phyloP scores from a whole-genome alignment of 2,888 invertebrate species.

The Urechis unicinctus region DNA sequence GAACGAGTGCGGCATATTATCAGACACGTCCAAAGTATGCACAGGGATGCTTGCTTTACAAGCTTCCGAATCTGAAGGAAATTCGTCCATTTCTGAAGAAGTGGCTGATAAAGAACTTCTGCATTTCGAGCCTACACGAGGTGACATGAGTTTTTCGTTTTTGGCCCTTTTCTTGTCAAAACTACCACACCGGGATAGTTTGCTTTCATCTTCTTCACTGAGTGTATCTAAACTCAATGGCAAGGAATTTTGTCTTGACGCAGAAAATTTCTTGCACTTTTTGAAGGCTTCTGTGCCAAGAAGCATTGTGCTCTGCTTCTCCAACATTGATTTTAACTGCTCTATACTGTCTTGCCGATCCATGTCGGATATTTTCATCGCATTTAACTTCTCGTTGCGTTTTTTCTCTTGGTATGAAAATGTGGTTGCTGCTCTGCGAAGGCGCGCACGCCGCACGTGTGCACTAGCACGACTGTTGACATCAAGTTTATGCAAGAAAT shows the following conservation, averaged over 20 bases:
- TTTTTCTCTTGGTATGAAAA: background rate
- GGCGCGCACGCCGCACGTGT: background rate
- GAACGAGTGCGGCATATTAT: background rate
- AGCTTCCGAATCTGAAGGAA: background rate
- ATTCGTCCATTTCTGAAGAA: background rate
- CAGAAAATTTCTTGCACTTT: slow-evolving; percentile 15
- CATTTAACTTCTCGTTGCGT: background rate
- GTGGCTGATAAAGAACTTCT: background rate
- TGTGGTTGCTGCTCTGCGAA: background rate
- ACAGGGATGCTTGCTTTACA: background rate
- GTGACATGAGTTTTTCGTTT: background rate
- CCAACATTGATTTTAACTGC: background rate
- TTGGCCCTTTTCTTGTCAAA: background rate
- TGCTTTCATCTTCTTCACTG: slow-evolving; percentile 32
- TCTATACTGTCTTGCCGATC: background rate
- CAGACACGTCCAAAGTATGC: background rate
- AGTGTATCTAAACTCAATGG: slow-evolving; percentile 35
- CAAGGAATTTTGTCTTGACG: slow-evolving; percentile 32
- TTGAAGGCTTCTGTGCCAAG: background rate
- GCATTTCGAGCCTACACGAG: background rate
- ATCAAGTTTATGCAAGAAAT: slow-evolving; percentile 5
- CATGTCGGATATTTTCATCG: background rate
- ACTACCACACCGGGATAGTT: too few relatives aligned
- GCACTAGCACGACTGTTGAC: slow-evolving; percentile 2
- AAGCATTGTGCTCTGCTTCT: background rate